Percentiles rank a stretch among this genome's conserved stretches.
Evolutionary conservation across 2,888 invertebrate genomes (phyloP).

Genomic region (Ernsta delagoae): DNA sequence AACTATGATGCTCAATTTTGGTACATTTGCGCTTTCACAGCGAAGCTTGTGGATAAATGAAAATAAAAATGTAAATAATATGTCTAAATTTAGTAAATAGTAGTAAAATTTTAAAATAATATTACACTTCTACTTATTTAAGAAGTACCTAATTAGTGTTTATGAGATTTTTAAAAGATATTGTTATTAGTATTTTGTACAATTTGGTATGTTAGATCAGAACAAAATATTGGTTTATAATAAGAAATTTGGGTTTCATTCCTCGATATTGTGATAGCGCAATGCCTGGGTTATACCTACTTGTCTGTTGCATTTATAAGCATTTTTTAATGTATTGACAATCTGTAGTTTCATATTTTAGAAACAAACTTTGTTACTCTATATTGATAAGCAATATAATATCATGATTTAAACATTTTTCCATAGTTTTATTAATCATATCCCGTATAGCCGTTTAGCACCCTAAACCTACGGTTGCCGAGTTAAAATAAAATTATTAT

Average conservation of each 20-base stretch:
- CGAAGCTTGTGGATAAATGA: slow-evolving; percentile 72
- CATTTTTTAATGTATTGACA: slow-evolving; percentile 75
- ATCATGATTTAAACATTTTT: slow-evolving; percentile 71
- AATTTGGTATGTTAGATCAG: slow-evolving; percentile 72
- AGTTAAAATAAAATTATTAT: too few relatives aligned
- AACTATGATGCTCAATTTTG: slow-evolving; percentile 78
- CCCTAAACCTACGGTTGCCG: too few relatives aligned
- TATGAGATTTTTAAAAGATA: slow-evolving; percentile 78
- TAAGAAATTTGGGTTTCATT: slow-evolving; percentile 50
- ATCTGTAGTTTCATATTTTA: slow-evolving; percentile 72
- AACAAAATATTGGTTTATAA: slow-evolving; percentile 72
- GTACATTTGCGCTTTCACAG: slow-evolving; percentile 79
- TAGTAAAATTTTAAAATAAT: slow-evolving; percentile 73
- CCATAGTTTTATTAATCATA: slow-evolving; percentile 42
- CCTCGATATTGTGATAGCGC: slow-evolving; percentile 77
- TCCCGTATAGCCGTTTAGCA: too few relatives aligned
- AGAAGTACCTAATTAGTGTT: slow-evolving; percentile 80
- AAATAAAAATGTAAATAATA: slow-evolving; percentile 70
- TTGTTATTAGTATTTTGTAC: slow-evolving; percentile 73
- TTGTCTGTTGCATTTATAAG: slow-evolving; percentile 82
- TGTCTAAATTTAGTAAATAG: slow-evolving; percentile 77
- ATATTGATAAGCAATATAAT: slow-evolving; percentile 85
- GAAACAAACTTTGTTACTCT: slow-evolving; percentile 79
- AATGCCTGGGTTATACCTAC: slow-evolving; percentile 68
- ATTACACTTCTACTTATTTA: slow-evolving; percentile 64